Conservation (phyloP, 2,113 vertebrate genomes). For the Hydropotes inermis region DNA sequence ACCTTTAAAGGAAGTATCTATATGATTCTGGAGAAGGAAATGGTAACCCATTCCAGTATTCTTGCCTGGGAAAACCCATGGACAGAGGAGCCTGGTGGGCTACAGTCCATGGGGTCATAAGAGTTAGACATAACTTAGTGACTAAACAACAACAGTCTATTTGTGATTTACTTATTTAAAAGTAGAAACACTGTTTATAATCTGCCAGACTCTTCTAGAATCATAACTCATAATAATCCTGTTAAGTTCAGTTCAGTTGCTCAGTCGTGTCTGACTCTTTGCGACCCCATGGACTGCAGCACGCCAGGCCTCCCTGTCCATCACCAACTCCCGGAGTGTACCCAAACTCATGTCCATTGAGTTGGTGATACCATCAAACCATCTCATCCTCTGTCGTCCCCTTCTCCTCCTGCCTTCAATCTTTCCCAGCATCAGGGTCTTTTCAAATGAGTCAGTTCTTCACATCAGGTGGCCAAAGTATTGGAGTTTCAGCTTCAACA, state of each 20-base stretch:
- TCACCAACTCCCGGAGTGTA: background rate
- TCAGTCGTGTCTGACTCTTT: background rate
- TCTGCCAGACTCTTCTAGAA: background rate
- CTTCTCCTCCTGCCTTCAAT: background rate
- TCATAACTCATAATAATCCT: background rate
- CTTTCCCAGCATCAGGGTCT: background rate
- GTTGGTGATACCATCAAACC: background rate
- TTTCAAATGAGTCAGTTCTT: background rate
- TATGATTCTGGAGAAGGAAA: background rate
- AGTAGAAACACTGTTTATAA: background rate
- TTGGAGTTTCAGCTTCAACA: background rate
- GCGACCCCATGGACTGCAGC: accelerated
- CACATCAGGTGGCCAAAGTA: background rate
- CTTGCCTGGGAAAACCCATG: background rate
- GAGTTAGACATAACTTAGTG: background rate
- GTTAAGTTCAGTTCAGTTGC: background rate
- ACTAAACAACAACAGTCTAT: background rate
- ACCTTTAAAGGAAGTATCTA: background rate
- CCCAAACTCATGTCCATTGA: background rate
- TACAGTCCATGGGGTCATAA: background rate
- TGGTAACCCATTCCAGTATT: background rate
- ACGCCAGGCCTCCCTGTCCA: background rate
- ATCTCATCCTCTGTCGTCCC: background rate
- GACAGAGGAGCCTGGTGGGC: background rate
- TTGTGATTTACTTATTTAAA: background rate